Conservation (phyloP, 1,140 invertebrate genomes). For the Cotesia typhae region DNA sequence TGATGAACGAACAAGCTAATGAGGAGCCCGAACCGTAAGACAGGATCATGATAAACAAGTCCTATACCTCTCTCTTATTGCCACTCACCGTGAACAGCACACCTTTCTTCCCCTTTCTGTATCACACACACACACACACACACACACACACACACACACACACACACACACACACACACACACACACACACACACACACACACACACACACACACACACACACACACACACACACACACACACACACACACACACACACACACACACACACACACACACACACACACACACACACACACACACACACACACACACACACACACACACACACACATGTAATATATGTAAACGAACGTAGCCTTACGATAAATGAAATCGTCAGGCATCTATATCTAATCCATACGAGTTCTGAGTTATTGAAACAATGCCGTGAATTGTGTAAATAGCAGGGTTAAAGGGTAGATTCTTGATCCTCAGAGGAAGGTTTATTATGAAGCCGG, state of each 20-base stretch:
- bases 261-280: neutral
- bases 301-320: neutral
- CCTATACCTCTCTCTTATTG: constrained; percentile 47
- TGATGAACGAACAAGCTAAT: constrained; percentile 65
- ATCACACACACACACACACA: neutral
- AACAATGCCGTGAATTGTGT: constrained; percentile 15
- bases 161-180: too few relatives aligned
- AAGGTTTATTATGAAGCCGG: constrained; percentile 55
- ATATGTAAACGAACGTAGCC: too few relatives aligned
- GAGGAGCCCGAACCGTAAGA: constrained; percentile 63
- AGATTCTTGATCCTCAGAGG: constrained; percentile 18
- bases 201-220: too few relatives aligned
- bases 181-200: too few relatives aligned
- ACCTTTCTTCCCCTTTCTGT: constrained; percentile 1
- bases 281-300: neutral
- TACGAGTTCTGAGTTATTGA: too few relatives aligned
- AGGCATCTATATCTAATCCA: too few relatives aligned
- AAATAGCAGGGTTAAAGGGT: constrained; percentile 37
- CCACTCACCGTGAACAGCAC: neutral
- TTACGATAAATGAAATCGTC: too few relatives aligned
- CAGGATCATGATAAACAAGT: constrained; percentile 65
- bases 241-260: neutral
- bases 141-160: too few relatives aligned
- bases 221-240: neutral
- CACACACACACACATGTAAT: neutral